Evolutionary conservation across 2,113 vertebrate species (phyloP).

Genomic region (Carassius gibelio): DNA sequence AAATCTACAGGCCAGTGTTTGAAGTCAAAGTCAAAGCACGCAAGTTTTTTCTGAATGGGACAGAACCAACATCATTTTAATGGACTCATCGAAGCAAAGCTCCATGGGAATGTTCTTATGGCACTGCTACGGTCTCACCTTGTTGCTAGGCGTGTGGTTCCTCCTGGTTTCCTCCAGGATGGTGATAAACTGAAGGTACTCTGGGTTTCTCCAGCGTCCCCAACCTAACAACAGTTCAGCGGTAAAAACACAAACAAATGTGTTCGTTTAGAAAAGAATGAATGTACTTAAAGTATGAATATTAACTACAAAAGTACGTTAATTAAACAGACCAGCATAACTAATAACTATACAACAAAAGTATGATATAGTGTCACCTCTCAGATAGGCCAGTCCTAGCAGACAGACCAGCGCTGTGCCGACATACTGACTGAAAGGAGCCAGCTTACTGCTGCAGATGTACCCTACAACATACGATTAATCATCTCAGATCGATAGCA

Average conservation of each 20-base stretch:
- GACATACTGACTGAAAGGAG: conserved; percentile 84
- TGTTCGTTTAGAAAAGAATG: neutral
- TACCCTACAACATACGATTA: conserved; percentile 69
- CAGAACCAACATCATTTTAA: conserved; percentile 10
- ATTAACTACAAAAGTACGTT: neutral
- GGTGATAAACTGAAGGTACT: conserved; percentile 87
- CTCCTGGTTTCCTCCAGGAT: conserved; percentile 83
- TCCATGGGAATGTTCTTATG: neutral
- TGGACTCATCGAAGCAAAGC: neutral
- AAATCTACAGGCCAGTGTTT: conserved; percentile 88
- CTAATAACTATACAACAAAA: neutral
- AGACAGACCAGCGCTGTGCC: conserved; percentile 83
- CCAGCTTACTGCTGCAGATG: conserved; percentile 84
- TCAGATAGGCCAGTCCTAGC: conserved; percentile 85
- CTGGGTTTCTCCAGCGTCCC: conserved; percentile 87
- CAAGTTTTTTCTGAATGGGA: conserved; percentile 76
- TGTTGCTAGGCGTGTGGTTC: conserved; percentile 79
- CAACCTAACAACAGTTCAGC: conserved; percentile 70
- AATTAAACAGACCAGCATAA: neutral
- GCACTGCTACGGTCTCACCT: conserved; percentile 71
- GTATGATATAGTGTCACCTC: conserved; percentile 79
- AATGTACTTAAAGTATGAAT: neutral
- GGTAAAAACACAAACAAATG: neutral
- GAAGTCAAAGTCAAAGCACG: conserved; percentile 86
- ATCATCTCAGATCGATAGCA: neutral